A percentile compares a stretch with the other conserved stretches of the same genome.
phyloP scores from a whole-genome alignment of 2,113 vertebrate genomes.

The Mobula birostris region DNA sequence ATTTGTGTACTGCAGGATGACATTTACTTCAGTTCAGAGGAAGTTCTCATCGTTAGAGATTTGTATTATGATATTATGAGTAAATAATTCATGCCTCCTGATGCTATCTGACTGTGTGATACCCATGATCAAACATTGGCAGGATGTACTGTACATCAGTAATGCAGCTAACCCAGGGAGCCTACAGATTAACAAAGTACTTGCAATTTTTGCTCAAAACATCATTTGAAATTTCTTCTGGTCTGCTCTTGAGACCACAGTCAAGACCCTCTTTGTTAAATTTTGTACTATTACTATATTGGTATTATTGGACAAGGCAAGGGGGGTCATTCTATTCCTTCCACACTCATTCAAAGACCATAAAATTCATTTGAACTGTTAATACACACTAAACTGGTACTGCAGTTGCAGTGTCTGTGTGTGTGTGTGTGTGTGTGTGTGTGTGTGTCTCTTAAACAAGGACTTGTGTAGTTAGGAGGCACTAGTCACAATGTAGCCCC shows the following conservation, averaged over 20 bases:
- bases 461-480: too few relatives aligned
- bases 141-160: neutral
- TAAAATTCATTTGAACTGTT: too few relatives aligned
- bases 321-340: neutral
- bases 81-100: neutral
- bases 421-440: too few relatives aligned
- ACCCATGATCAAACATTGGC: neutral
- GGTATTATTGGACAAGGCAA: neutral
- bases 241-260: neutral
- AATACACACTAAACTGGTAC: too few relatives aligned
- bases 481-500: too few relatives aligned
- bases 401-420: too few relatives aligned
- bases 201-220: neutral
- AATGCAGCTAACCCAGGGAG: neutral
- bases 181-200: neutral
- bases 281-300: neutral
- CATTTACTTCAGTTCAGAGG: neutral
- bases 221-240: neutral
- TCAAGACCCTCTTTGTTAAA: neutral
- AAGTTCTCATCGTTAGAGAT: neutral
- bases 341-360: neutral
- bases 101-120: neutral
- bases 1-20: neutral
- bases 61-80: neutral
- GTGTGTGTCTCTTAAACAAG: too few relatives aligned